phyloP scores from a whole-genome alignment of 2,113 vertebrate species.

The Callipepla californica region DNA sequence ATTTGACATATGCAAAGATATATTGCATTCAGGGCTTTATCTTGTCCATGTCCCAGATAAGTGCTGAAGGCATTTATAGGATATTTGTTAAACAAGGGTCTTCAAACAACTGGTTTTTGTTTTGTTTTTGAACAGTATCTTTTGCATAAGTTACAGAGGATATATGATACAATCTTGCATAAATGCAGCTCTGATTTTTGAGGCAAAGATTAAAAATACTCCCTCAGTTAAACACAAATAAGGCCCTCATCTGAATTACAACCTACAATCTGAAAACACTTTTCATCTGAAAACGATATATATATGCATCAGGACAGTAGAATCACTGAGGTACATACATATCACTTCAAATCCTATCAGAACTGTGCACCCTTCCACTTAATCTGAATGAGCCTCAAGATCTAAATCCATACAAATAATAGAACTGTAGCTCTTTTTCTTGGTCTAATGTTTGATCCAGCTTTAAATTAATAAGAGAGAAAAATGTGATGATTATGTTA shows the following conservation, averaged over 20 bases:
- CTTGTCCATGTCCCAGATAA: background rate
- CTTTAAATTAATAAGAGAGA: background rate
- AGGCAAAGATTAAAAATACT: background rate
- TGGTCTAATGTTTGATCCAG: background rate
- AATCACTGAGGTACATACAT: background rate
- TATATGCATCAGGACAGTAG: background rate
- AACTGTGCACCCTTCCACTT: accelerated
- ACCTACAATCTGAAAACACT: accelerated
- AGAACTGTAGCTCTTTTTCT: background rate
- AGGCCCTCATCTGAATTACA: background rate
- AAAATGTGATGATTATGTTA: background rate
- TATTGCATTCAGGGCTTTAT: background rate
- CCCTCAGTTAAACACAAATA: background rate
- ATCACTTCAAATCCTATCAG: background rate
- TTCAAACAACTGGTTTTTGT: accelerated
- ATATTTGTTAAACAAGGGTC: background rate
- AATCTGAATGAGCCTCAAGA: background rate
- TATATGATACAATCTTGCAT: background rate
- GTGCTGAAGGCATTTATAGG: too few species aligned
- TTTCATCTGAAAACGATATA: background rate
- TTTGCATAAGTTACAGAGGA: background rate
- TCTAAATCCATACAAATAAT: background rate
- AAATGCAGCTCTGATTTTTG: background rate
- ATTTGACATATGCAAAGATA: background rate
- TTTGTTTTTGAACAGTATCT: background rate